Conservation (phyloP, 2,797 vertebrate species). For the Graptemys geographica region DNA sequence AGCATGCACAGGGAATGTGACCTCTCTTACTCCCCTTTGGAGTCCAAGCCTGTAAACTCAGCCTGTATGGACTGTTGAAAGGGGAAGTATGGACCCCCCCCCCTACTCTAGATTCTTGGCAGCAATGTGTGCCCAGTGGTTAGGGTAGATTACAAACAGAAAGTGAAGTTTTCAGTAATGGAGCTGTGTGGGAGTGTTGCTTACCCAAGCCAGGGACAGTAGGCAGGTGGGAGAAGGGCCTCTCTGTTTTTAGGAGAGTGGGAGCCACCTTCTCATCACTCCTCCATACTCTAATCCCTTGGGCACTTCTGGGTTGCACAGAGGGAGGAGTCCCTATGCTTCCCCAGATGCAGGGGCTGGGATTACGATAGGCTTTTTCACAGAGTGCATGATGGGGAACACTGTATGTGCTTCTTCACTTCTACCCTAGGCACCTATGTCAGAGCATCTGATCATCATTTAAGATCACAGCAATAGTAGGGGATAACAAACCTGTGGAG, state of each 20-base stretch:
- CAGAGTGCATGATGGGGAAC: rapidly evolving
- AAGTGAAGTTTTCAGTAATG: not conserved
- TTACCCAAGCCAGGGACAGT: rapidly evolving
- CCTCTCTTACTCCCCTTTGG: not conserved
- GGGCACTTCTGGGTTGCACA: not conserved
- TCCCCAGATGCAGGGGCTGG: not conserved
- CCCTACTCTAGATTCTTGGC: not conserved
- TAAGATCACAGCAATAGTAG: not conserved
- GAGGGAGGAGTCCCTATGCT: not conserved
- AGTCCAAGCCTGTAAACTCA: not conserved
- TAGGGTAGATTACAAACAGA: rapidly evolving
- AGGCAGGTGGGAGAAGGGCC: not conserved
- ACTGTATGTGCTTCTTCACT: not conserved
- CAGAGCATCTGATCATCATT: not conserved
- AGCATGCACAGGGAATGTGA: conserved; percentile 15
- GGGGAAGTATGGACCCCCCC: not conserved
- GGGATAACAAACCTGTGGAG: not conserved
- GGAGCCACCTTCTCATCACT: not conserved
- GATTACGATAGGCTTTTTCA: not conserved
- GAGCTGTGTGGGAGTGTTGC: not conserved
- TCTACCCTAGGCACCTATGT: not conserved
- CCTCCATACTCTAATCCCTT: not conserved
- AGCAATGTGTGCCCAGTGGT: not conserved
- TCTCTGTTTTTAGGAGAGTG: not conserved
- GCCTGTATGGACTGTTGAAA: not conserved